A percentile compares a stretch with the other conserved stretches of the same genome.
Conservation (phyloP, 2,888 invertebrate genomes). For the Nomada fucata region DNA sequence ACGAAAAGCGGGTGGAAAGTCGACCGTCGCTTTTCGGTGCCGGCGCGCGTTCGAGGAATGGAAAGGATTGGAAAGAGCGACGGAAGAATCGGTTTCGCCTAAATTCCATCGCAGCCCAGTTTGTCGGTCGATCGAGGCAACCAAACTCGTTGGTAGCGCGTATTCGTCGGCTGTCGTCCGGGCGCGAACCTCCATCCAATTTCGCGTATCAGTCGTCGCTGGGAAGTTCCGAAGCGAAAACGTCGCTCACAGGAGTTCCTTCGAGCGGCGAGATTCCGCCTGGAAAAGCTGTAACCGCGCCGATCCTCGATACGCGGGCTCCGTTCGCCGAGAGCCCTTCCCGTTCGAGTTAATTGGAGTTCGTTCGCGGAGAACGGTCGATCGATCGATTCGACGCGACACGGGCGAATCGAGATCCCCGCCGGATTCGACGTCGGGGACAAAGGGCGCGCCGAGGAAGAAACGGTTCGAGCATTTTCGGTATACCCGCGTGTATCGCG, state of each 20-base stretch:
- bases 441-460: background rate
- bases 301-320: background rate
- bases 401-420: background rate
- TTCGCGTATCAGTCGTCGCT: background rate
- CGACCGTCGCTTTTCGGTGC: background rate
- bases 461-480: background rate
- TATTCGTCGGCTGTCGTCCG: background rate
- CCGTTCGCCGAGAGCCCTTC: background rate
- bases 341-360: background rate
- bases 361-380: background rate
- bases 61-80: background rate
- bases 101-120: background rate
- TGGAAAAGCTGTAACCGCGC: background rate
- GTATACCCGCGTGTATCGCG: conserved; percentile 30
- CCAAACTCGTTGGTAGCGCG: background rate
- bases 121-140: background rate
- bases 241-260: background rate
- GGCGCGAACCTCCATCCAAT: conserved; percentile 3
- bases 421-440: background rate
- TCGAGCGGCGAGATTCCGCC: background rate
- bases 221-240: background rate
- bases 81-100: background rate
- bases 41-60: background rate
- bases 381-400: background rate
- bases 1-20: background rate